Conservation (phyloP, 1,140 invertebrate species). For the Magallana gigas region DNA sequence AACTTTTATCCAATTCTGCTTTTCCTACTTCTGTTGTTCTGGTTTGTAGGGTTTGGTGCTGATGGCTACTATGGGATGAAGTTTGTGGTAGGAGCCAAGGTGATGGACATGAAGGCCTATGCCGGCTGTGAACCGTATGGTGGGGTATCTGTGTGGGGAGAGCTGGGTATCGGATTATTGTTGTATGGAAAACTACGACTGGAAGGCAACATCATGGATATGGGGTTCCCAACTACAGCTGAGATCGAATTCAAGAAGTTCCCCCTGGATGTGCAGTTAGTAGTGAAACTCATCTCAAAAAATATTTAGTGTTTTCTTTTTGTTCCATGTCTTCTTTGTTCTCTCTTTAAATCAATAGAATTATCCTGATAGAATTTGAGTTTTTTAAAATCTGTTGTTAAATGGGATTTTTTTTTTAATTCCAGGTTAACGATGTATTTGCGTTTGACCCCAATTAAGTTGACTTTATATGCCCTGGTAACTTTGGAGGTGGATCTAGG, state of each 20-base stretch:
- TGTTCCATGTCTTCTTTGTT: no score
- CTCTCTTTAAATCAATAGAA: no score
- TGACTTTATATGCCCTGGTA: slow-evolving; percentile 61
- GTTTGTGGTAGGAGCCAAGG: slow-evolving; percentile 59
- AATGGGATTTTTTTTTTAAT: not conserved
- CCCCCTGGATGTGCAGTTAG: slow-evolving; percentile 66
- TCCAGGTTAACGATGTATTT: slow-evolving; percentile 66
- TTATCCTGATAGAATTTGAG: no score
- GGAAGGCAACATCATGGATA: slow-evolving; percentile 61
- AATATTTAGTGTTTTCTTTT: no score
- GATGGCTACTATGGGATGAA: slow-evolving; percentile 66
- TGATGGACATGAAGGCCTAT: slow-evolving; percentile 56
- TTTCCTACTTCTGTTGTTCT: no score
- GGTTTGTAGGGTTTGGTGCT: slow-evolving; percentile 63
- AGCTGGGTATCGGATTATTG: slow-evolving; percentile 56
- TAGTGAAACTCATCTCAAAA: slow-evolving; percentile 15
- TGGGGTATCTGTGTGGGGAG: slow-evolving; percentile 54
- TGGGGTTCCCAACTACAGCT: slow-evolving; percentile 63
- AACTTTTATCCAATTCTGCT: no score
- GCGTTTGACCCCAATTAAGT: slow-evolving; percentile 59
- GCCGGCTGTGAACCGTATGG: slow-evolving; percentile 58
- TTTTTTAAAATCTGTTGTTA: no score
- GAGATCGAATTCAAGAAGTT: slow-evolving; percentile 68
- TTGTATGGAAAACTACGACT: slow-evolving; percentile 64
- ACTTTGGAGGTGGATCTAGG: slow-evolving; percentile 61